Evolutionary conservation across 2,888 invertebrate species (phyloP).

Genomic region (Lordiphosa fenestrarum): DNA sequence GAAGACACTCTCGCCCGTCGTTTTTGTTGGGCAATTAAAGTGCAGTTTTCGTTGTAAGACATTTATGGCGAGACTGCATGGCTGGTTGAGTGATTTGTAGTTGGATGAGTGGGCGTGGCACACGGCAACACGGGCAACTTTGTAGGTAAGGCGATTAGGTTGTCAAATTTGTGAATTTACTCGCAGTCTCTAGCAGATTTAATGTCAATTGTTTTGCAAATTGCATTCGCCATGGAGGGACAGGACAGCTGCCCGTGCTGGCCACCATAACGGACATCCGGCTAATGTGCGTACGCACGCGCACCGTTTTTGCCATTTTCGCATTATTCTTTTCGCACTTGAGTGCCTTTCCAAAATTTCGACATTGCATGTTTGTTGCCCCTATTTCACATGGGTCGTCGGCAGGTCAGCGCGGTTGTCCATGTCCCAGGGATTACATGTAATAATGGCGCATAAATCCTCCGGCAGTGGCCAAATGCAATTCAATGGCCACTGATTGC

Average conservation of each 20-base stretch:
- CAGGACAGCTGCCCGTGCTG: constrained; percentile 29
- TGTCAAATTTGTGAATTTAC: constrained; percentile 44
- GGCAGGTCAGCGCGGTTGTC: constrained; percentile 36
- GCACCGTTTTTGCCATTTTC: constrained; percentile 33
- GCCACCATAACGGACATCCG: constrained; percentile 64
- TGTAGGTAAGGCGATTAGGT: constrained; percentile 48
- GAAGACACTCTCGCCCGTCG: constrained; percentile 20
- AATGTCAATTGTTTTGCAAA: constrained; percentile 69
- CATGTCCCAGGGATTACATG: constrained; percentile 47
- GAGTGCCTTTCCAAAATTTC: constrained; percentile 50
- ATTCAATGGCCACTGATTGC: constrained; percentile 62
- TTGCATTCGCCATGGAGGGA: constrained; percentile 45
- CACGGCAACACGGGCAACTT: constrained; percentile 25
- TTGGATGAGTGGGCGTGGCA: constrained; percentile 44
- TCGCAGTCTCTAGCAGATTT: constrained; percentile 43
- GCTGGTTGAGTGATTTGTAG: constrained; percentile 67
- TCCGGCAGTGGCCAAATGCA: constrained; percentile 47
- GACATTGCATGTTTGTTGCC: constrained; percentile 62
- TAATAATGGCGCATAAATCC: constrained; percentile 70
- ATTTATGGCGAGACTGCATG: constrained; percentile 47
- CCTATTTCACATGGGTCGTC: constrained; percentile 69
- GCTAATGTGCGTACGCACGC: constrained; percentile 59
- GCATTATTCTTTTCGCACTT: constrained; percentile 50
- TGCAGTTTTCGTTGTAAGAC: constrained; percentile 65
- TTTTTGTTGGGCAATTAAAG: constrained; percentile 66